Evolutionary conservation across 2,888 invertebrate species (phyloP).

Genomic region (Agrilus mali): DNA sequence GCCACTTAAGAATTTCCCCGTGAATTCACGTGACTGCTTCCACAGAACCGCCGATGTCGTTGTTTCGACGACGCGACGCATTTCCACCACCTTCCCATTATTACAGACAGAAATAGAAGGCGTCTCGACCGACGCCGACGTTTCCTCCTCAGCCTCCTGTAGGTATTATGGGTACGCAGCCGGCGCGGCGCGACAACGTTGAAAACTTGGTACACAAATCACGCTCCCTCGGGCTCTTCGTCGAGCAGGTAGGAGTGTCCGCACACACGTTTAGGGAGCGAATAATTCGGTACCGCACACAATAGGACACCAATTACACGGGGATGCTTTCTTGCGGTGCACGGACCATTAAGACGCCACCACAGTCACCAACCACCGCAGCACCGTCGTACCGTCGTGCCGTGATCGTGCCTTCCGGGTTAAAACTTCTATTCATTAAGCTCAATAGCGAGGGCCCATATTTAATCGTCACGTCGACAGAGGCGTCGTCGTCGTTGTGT

Average conservation of each 20-base stretch:
- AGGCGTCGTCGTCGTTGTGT: no score
- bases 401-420: no score
- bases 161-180: neutral
- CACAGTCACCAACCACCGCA: no score
- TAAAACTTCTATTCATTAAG: no score
- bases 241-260: conserved; percentile 20
- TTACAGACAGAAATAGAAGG: no score
- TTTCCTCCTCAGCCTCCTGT: no score
- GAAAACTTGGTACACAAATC: conserved; percentile 23
- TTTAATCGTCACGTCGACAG: no score
- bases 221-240: conserved; percentile 17
- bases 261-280: conserved; percentile 16
- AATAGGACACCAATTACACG: conserved; percentile 22
- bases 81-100: neutral
- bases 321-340: neutral
- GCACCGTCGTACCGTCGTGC: no score
- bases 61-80: conserved; percentile 15
- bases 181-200: conserved; percentile 8
- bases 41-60: conserved; percentile 13
- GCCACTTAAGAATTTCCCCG: conserved; percentile 27
- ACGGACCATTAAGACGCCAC: conserved; percentile 7
- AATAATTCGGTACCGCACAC: conserved; percentile 18
- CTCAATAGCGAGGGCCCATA: no score
- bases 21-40: conserved; percentile 24
- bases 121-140: no score